Base-by-base conservation (phyloP, 2,888 invertebrate genomes). In the Lasioglossum figueresi region DNA sequence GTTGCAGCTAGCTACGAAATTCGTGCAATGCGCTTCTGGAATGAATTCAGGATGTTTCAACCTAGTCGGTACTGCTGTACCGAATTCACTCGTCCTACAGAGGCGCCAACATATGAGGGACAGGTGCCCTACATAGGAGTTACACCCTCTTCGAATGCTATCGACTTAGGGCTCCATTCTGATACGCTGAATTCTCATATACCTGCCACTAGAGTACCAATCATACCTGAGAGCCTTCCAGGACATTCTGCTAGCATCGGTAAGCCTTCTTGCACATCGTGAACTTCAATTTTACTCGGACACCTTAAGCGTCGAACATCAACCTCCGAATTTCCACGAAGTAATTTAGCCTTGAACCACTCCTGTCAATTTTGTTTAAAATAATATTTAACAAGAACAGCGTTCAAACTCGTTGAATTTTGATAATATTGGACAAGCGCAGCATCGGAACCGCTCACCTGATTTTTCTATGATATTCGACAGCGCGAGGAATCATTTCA, bases 31-130 rank as follows among this genome's bases (percentile, higher is more conserved):
- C 89, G 88, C 0, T 90, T 91, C 71, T 92, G 89, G 90, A 91
- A 90, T 52, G 85, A 89, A 10, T 63, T 89, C 45, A 83, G 87
- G 75, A 88, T 92, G 90, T 73, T 89, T 27, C 91, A 88, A 66
- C 70, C 80, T 56, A 73, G 63, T 19, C 66, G 66, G 82, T 59
- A 63, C n/a, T 82, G 73, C 68, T 85, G 14, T 56, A 27, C 87
- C 27, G 81, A 48, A 14, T 86, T 76, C 37, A 66, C 81, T 6
- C 34, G 72, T 2, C 23, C 80, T 10, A 71, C 81, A 45, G 86
- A 87, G 31, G 90, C 91, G 48, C 93, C 93, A 31, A 94, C 93
- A 23, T 94, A 93, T 79, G 86, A 92, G 16, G 92, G 91, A n/a
- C 87, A 89, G n/a, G 91, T 89, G 27, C 93, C 94, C 52, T 90